Conservation (phyloP, 53 echinoderm and acorn worm species). For the Paracentrotus lividus region DNA sequence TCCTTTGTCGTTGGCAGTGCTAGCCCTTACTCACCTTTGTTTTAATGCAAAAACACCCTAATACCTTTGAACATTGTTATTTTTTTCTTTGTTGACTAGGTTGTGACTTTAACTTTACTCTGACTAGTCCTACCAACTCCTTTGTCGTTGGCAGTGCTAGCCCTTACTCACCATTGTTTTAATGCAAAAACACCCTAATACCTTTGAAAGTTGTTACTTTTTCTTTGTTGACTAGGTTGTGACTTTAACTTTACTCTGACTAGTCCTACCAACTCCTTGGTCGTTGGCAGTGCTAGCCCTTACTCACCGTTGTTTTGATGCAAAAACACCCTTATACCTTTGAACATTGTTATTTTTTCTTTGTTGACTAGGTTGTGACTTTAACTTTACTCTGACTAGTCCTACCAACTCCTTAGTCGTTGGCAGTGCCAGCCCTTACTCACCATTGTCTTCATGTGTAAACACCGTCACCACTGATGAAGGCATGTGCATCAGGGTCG, state of each 20-base stretch:
- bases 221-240: constrained; percentile 18
- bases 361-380: constrained; percentile 37
- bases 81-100: background rate
- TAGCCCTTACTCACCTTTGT: background rate
- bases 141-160: background rate
- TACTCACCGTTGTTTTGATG: background rate
- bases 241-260: background rate
- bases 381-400: background rate
- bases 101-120: constrained; percentile 27
- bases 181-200: background rate
- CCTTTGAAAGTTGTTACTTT: background rate
- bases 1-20: background rate
- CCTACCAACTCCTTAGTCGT: background rate
- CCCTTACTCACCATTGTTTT: background rate
- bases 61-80: background rate
- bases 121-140: background rate
- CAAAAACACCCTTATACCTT: background rate
- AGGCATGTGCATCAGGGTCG: background rate
- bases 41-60: background rate
- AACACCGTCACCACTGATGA: background rate
- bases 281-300: background rate
- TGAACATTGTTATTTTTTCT: background rate
- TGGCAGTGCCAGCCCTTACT: background rate
- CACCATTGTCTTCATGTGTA: background rate
- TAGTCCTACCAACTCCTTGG: background rate